A percentile compares a stretch with the other conserved stretches of the same genome.
Evolutionary conservation across 2,113 vertebrate genomes (phyloP).

Genomic region (Ageneiosus marmoratus): DNA sequence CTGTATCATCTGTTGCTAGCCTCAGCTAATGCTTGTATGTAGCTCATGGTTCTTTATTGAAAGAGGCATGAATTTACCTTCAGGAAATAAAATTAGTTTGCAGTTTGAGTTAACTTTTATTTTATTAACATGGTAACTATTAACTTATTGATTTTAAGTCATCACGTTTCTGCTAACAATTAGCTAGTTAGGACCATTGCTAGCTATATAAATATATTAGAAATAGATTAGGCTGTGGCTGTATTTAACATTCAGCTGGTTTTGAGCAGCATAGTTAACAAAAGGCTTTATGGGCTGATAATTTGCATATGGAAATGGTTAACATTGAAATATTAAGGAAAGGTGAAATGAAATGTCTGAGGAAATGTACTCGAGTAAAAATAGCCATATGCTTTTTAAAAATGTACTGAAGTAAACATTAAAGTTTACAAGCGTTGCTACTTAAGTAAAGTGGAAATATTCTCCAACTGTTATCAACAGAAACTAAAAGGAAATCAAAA

Average conservation of each 20-base stretch:
- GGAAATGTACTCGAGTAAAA: neutral
- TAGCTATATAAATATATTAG: neutral
- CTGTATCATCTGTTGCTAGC: neutral
- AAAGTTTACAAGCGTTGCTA: neutral
- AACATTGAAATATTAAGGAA: conserved; percentile 2
- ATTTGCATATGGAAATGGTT: neutral
- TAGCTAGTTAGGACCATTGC: neutral
- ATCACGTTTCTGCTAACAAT: neutral
- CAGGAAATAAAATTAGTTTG: neutral
- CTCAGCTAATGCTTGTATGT: neutral
- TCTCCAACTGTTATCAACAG: conserved; percentile 29
- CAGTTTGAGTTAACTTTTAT: neutral
- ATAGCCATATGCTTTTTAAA: neutral
- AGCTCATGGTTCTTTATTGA: neutral
- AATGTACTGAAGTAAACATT: neutral
- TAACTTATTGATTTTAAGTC: neutral
- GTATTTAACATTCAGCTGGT: neutral
- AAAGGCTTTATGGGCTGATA: neutral
- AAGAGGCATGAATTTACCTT: neutral
- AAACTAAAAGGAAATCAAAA: conserved; percentile 2
- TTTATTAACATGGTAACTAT: too few species aligned
- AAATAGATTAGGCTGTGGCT: neutral
- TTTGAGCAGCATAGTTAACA: neutral
- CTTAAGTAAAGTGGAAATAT: neutral
- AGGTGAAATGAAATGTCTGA: neutral